Evolutionary conservation across 1,140 invertebrate genomes (phyloP).

Genomic region (Zaprionus taronus): DNA sequence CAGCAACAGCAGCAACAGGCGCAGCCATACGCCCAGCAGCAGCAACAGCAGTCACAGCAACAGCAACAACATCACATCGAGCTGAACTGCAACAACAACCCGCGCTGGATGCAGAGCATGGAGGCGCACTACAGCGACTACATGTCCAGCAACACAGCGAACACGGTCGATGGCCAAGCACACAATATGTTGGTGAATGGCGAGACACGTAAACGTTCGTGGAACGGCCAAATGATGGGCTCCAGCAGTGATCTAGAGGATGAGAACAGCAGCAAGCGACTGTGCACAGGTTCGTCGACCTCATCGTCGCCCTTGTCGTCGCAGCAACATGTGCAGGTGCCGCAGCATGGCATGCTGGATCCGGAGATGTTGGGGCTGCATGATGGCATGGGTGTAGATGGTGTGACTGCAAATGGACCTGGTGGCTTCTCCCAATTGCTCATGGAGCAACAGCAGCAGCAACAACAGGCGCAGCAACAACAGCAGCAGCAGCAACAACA

Average conservation of each 20-base stretch:
- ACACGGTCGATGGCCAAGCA: constrained; percentile 46
- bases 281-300: constrained; percentile 70
- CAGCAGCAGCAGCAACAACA: constrained; percentile 58
- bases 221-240: constrained; percentile 77
- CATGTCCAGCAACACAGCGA: constrained; percentile 48
- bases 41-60: constrained; percentile 56
- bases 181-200: constrained; percentile 58
- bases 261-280: constrained; percentile 70
- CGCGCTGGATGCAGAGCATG: constrained; percentile 82
- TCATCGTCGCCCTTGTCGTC: constrained; percentile 73
- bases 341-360: constrained; percentile 71
- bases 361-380: constrained; percentile 68
- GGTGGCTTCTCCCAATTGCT: constrained; percentile 63
- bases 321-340: constrained; percentile 64
- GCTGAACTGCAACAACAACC: constrained; percentile 77
- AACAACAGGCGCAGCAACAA: constrained; percentile 54
- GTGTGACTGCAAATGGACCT: constrained; percentile 47
- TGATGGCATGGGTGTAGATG: constrained; percentile 63
- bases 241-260: constrained; percentile 73
- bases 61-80: constrained; percentile 74
- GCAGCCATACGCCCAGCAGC: constrained; percentile 55
- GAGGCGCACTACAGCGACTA: constrained; percentile 77
- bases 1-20: constrained; percentile 41
- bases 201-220: constrained; percentile 69
- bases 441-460: constrained; percentile 70